These are phyloP conservation scores for Melieria crassipennis DNA, from an alignment of 2,888 invertebrate species.

Conservation along the genomic window DNA sequence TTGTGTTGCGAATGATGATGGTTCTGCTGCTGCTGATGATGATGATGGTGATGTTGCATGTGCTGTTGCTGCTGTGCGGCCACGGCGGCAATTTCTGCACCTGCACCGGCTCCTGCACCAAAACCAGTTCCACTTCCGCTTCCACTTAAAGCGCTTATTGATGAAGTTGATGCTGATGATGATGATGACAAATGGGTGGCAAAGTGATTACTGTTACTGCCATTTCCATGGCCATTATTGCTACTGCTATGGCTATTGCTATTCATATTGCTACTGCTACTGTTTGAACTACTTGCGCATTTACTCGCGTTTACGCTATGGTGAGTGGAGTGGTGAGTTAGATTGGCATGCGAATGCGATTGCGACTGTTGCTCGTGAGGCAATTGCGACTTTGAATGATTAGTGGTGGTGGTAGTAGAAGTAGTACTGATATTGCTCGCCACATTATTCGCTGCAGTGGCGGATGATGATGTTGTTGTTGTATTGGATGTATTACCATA, in stretches of 20 bases:
- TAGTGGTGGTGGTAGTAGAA: conserved; percentile 37
- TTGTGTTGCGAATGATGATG: conserved; percentile 44
- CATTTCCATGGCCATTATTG: conserved; percentile 44
- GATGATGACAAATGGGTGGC: conserved; percentile 45
- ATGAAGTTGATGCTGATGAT: conserved; percentile 1
- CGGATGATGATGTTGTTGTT: conserved; percentile 34
- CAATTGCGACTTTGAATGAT: conserved; percentile 43
- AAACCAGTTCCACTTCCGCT: conserved; percentile 55
- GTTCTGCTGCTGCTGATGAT: conserved; percentile 40
- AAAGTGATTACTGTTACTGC: conserved; percentile 52
- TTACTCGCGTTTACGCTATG: conserved; percentile 38
- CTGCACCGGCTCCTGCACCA: conserved; percentile 48
- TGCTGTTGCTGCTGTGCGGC: conserved; percentile 35
- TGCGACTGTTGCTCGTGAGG: conserved; percentile 27
- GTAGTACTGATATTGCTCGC: background rate
- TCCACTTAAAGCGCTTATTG: conserved; percentile 44
- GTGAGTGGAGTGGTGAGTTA: conserved; percentile 35
- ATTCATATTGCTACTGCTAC: conserved; percentile 42
- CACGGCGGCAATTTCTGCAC: conserved; percentile 41
- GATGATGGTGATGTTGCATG: conserved; percentile 38
- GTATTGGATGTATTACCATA: conserved; percentile 40
- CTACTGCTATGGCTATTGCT: conserved; percentile 47
- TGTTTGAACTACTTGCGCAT: conserved; percentile 41
- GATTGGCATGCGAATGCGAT: conserved; percentile 32
- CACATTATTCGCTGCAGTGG: background rate